These are phyloP conservation scores for Trichonephila clavipes DNA, from an alignment of 1,140 invertebrate species.

Conservation along the genomic window DNA sequence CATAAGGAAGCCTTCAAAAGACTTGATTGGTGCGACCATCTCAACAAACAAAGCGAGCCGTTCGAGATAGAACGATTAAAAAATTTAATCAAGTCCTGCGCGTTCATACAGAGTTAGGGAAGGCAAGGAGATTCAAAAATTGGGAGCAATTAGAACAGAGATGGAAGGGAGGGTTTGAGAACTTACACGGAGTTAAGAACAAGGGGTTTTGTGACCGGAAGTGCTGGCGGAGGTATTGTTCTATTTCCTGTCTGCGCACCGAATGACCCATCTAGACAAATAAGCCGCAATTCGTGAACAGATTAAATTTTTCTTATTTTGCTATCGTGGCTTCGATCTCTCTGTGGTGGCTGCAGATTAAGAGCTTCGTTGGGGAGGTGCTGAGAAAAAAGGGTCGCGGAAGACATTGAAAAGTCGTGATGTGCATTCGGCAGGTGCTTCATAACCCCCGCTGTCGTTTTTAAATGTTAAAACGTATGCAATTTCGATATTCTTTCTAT, in stretches of 20 bases:
- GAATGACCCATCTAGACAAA: conserved; percentile 3
- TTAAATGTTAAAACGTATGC: too few species aligned
- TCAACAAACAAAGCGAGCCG: neutral
- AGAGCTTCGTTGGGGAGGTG: too few species aligned
- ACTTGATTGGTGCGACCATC: neutral
- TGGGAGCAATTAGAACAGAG: neutral
- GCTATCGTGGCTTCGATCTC: neutral
- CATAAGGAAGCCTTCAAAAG: neutral
- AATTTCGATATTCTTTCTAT: too few species aligned
- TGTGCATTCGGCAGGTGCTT: too few species aligned
- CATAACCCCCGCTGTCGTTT: too few species aligned
- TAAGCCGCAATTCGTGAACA: conserved; percentile 3
- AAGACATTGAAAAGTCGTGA: too few species aligned
- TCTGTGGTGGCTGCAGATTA: neutral
- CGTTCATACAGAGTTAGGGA: neutral
- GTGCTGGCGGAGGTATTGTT: neutral
- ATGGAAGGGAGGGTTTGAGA: neutral
- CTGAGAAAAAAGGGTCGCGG: too few species aligned
- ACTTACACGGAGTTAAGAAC: neutral
- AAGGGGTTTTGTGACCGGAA: neutral
- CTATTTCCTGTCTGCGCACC: conserved; percentile 16
- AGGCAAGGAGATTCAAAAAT: neutral
- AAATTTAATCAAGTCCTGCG: neutral
- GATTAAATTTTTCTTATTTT: neutral
- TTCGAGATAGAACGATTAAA: neutral